A percentile compares a stretch with the other conserved stretches of the same genome.
Evolutionary conservation across 2,888 invertebrate genomes (phyloP).

Genomic region (Cerastis leucographa): DNA sequence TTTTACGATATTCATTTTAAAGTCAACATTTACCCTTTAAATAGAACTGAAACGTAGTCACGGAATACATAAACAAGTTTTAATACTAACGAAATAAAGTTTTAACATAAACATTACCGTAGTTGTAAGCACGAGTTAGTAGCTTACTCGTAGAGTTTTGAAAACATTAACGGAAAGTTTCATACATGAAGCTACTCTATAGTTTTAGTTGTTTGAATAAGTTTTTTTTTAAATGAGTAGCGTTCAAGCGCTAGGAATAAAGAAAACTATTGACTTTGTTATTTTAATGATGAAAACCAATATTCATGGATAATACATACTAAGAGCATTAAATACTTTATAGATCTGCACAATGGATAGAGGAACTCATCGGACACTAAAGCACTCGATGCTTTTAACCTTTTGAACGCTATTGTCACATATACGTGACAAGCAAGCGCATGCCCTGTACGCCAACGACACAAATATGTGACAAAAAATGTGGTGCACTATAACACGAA

Average conservation of each 20-base stretch:
- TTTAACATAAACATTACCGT: constrained; percentile 46
- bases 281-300: too few relatives aligned
- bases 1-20: constrained; percentile 2
- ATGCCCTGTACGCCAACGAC: too few relatives aligned
- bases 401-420: too few relatives aligned
- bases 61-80: constrained; percentile 29
- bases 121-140: constrained; percentile 17
- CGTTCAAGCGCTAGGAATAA: constrained; percentile 1
- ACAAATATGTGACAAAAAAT: too few relatives aligned
- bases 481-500: too few relatives aligned
- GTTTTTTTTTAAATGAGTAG: constrained; percentile 25
- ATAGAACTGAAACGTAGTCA: constrained; percentile 24
- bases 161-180: constrained; percentile 40
- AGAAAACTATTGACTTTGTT: constrained; percentile 1
- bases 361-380: background rate
- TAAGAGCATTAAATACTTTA: background rate
- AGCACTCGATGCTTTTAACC: background rate
- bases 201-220: constrained; percentile 44
- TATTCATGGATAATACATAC: background rate
- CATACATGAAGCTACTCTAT: constrained; percentile 38
- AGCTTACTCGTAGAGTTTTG: constrained; percentile 24
- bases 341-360: background rate
- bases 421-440: too few relatives aligned
- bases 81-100: constrained; percentile 39
- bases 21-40: background rate